Conservation (phyloP, 2,888 invertebrate species). For the Campopleginae sp. region DNA sequence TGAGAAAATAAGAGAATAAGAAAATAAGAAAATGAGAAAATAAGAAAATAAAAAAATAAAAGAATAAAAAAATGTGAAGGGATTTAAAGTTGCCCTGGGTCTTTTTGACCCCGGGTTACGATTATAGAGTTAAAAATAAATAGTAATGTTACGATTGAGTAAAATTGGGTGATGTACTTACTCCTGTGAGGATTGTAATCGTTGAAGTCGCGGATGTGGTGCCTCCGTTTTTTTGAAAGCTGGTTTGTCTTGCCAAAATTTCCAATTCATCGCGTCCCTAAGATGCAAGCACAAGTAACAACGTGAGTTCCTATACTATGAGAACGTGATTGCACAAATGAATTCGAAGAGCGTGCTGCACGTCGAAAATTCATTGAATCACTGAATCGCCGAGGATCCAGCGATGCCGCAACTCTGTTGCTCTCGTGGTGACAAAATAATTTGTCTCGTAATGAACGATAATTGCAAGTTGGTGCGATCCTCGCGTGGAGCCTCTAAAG, state of each 20-base stretch:
- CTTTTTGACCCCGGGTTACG: too few species aligned
- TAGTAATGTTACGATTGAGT: not conserved
- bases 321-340: not conserved
- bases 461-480: conserved; percentile 59
- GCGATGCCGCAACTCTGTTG: conserved; percentile 36
- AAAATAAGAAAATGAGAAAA: too few species aligned
- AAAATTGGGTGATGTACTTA: conserved; percentile 51
- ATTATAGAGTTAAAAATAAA: not conserved
- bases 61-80: too few species aligned
- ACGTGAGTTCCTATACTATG: not conserved
- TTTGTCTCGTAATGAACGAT: conserved; percentile 62
- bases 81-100: too few species aligned
- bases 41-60: too few species aligned
- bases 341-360: conserved; percentile 29
- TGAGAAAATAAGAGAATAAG: too few species aligned
- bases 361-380: conserved; percentile 54
- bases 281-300: not conserved
- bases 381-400: conserved; percentile 49
- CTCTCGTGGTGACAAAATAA: conserved; percentile 58
- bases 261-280: conserved; percentile 55
- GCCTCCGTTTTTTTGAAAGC: not conserved
- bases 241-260: conserved; percentile 61
- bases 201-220: conserved; percentile 66
- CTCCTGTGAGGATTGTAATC: conserved; percentile 65
- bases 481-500: conserved; percentile 10